Base-by-base conservation (phyloP, 1,140 invertebrate genomes). In the Trachymyrmex cornetzi region DNA sequence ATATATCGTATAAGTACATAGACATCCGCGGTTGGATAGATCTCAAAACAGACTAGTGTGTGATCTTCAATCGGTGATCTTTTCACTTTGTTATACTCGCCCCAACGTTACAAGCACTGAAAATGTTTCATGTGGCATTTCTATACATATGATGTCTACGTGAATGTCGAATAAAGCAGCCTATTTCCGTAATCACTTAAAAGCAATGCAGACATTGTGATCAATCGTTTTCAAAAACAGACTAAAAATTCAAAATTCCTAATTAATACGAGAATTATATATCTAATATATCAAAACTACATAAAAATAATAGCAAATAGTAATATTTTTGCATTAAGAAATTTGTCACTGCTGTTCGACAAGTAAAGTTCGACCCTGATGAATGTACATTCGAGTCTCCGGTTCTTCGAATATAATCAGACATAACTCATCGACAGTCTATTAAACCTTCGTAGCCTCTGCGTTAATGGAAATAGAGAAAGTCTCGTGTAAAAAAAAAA, bases 61-160 rank as follows among this genome's bases (percentile, higher is more conserved):
- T n/a, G 74, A 93, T 57, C 92, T 90, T 14, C 91, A 90, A 93
- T 94, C 90, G 91, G 90, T 19, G 90, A 94, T 94, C 93, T 93
- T 94, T 57, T 93, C 87, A 91, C 92, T 94, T 94, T 93, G 92
- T 44, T 44, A 44, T 93, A 87, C 71, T 86, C 88, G 90, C 55
- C 86, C 91, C 89, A 90, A 88, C 91, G 89, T 93, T 93, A 94
- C 93, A 93, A 94, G 89, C 92, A 92, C 92, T 93, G 88, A 89
- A 94, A 94, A 89, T 91, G 55, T 93, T 88, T 92, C 91, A 91
- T 93, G 92, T 50, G 12, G 11, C 14, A 27, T 59, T 59, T 48
- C 38, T 74, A 38, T 57, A 44, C n/a, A 44, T 61, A 30, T 11
- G 3, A 59, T 14, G 55, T 59, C 9, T 14, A 30, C 69, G 71